A percentile compares a stretch with the other conserved stretches of the same genome.
These are phyloP conservation scores for Elachura formosa DNA, from an alignment of 2,113 vertebrate species.

Conservation along the genomic window DNA sequence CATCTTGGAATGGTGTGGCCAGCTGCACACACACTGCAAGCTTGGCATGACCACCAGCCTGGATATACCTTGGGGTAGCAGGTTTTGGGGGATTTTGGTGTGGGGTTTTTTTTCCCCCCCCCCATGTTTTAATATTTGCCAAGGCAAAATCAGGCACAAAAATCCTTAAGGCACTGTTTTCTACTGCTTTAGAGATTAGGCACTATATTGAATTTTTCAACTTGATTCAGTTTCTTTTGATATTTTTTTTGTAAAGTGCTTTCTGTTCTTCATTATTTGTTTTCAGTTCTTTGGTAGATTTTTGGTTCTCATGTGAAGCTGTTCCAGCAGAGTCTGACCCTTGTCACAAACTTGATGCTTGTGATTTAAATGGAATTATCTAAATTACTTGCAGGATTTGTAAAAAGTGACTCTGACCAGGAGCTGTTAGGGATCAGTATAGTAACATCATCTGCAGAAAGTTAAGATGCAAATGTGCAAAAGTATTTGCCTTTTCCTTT, in stretches of 20 bases:
- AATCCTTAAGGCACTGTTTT: background rate
- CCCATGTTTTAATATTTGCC: background rate
- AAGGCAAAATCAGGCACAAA: background rate
- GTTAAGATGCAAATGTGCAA: background rate
- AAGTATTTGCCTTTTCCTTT: background rate
- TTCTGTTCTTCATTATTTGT: background rate
- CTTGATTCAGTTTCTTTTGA: background rate
- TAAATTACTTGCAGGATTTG: background rate
- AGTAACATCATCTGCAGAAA: background rate
- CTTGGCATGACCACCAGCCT: background rate
- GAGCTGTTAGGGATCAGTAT: background rate
- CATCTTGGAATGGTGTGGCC: background rate
- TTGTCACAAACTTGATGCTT: background rate
- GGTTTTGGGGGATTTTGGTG: accelerated
- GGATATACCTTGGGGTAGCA: background rate
- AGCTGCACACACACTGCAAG: background rate
- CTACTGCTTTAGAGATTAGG: background rate
- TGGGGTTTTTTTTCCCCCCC: too few species aligned
- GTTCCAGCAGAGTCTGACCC: background rate
- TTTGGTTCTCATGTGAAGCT: background rate
- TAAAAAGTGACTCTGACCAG: background rate
- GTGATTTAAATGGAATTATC: background rate
- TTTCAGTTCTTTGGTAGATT: background rate
- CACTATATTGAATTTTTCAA: background rate
- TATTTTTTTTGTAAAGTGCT: background rate